A percentile compares a stretch with the other conserved stretches of the same genome.
These are phyloP conservation scores for Eriocheir sinensis DNA, from an alignment of 1,140 invertebrate species.

Conservation along the genomic window DNA sequence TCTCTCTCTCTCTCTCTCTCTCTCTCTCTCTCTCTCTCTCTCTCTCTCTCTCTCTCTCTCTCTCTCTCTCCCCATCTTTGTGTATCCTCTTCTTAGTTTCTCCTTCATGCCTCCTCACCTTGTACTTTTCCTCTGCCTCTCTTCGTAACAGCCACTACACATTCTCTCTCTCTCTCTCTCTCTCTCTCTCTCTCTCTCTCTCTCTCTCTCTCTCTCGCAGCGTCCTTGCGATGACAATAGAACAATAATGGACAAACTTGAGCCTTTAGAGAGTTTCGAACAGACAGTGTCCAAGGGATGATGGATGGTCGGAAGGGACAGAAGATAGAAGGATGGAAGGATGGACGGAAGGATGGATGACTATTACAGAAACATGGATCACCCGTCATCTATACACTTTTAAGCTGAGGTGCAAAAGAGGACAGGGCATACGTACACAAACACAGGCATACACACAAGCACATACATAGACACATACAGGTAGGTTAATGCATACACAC, in stretches of 20 bases:
- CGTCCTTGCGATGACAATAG: not conserved
- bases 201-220: not conserved
- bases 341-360: too few relatives aligned
- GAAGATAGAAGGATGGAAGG: too few relatives aligned
- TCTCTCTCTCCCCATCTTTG: not conserved
- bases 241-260: slow-evolving; percentile 32
- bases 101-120: not conserved
- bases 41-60: not conserved
- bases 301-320: too few relatives aligned
- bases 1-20: not conserved
- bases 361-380: too few relatives aligned
- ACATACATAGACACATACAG: not conserved
- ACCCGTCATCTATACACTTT: too few relatives aligned
- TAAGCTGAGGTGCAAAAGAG: not conserved
- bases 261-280: slow-evolving; percentile 8
- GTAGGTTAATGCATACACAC: not conserved
- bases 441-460: not conserved
- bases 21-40: not conserved
- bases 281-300: not conserved
- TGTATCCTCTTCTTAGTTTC: not conserved
- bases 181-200: slow-evolving; percentile 28
- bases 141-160: not conserved
- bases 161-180: not conserved
- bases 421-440: not conserved
- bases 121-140: not conserved